A percentile compares a stretch with the other conserved stretches of the same genome.
Evolutionary conservation across 1,140 invertebrate genomes (phyloP).

Genomic region (Leptopilina boulardi): DNA sequence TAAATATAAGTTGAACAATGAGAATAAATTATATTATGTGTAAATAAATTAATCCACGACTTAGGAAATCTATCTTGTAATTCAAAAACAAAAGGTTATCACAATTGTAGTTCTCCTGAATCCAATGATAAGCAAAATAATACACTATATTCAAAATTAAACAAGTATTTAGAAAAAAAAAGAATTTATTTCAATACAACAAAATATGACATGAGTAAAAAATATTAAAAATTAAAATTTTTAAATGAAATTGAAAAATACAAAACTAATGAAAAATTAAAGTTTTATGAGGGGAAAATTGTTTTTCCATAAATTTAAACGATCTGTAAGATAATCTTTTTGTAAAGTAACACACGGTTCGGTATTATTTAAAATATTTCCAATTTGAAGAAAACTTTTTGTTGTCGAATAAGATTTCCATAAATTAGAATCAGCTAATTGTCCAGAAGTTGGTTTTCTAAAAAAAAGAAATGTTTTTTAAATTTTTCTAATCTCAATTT

Average conservation of each 20-base stretch:
- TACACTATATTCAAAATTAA: not conserved
- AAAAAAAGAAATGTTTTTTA: not conserved
- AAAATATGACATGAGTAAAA: not conserved
- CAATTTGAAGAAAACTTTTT: conserved; percentile 10
- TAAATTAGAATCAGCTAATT: not conserved
- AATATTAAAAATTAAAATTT: not conserved
- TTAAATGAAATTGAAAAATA: not conserved
- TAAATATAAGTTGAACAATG: too few relatives aligned
- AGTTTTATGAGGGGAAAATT: not conserved
- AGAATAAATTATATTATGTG: too few relatives aligned
- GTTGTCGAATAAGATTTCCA: not conserved
- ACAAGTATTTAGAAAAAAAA: too few relatives aligned
- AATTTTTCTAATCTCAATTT: too few relatives aligned
- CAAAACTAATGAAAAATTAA: not conserved
- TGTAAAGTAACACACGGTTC: not conserved
- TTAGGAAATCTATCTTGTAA: not conserved
- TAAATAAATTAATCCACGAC: too few relatives aligned
- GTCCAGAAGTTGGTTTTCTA: not conserved
- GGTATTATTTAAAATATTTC: conserved; percentile 2
- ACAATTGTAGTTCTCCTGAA: not conserved
- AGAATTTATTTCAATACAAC: too few relatives aligned
- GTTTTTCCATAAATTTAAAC: not conserved
- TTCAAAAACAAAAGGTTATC: not conserved
- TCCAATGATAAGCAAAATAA: not conserved
- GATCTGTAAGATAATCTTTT: not conserved